A percentile compares a stretch with the other conserved stretches of the same genome.
Evolutionary conservation across 1,140 invertebrate species (phyloP).

Genomic region (Zaprionus inermis): DNA sequence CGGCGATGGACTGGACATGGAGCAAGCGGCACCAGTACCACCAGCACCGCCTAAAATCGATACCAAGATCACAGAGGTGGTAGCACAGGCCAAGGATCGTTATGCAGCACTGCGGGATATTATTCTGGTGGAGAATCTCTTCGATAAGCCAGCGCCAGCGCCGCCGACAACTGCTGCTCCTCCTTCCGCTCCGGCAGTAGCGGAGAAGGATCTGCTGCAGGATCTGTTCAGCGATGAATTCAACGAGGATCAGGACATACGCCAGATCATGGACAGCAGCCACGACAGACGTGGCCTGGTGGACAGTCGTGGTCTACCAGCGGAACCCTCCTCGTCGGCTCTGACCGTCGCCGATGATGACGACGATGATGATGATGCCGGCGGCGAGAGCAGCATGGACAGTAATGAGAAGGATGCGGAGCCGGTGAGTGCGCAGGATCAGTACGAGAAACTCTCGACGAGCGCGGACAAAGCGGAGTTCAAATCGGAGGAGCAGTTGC

Average conservation of each 20-base stretch:
- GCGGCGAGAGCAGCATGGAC: slow-evolving; percentile 70
- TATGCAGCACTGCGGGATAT: slow-evolving; percentile 90
- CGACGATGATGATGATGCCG: slow-evolving; percentile 72
- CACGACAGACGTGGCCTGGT: slow-evolving; percentile 63
- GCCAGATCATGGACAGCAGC: slow-evolving; percentile 71
- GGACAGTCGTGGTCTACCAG: slow-evolving; percentile 71
- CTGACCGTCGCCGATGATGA: slow-evolving; percentile 78
- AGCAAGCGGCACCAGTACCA: slow-evolving; percentile 29
- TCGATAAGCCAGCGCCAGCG: slow-evolving; percentile 84
- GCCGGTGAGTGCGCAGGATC: slow-evolving; percentile 63
- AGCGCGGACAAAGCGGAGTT: slow-evolving; percentile 70
- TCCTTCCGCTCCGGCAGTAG: not conserved
- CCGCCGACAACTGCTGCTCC: slow-evolving; percentile 54
- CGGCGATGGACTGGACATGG: slow-evolving; percentile 44
- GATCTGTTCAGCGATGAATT: slow-evolving; percentile 81
- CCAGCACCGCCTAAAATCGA: slow-evolving; percentile 71
- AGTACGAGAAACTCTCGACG: slow-evolving; percentile 76
- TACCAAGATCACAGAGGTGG: slow-evolving; percentile 84
- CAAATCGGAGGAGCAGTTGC: slow-evolving; percentile 47
- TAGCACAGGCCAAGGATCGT: slow-evolving; percentile 86
- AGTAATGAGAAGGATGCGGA: slow-evolving; percentile 76
- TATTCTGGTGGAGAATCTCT: slow-evolving; percentile 86
- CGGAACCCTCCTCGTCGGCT: slow-evolving; percentile 75
- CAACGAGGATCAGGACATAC: slow-evolving; percentile 76
- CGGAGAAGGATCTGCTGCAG: slow-evolving; percentile 70